Percentiles rank a stretch among this genome's conserved stretches.
These are phyloP conservation scores for Festucalex cinctus DNA, from an alignment of 2,113 vertebrate species.

Conservation along the genomic window DNA sequence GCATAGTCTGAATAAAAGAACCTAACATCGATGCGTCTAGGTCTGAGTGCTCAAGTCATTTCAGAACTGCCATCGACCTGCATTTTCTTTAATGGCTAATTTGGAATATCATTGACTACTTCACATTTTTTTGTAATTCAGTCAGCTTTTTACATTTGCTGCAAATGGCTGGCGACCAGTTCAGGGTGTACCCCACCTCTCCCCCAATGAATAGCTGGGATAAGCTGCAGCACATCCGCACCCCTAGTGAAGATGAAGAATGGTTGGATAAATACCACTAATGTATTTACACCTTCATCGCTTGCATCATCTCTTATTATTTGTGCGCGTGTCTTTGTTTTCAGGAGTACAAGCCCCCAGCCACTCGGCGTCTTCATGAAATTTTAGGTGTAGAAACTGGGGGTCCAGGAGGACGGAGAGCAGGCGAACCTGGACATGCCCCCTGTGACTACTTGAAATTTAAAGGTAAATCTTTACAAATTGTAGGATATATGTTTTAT, in stretches of 20 bases:
- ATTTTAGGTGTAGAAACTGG: conserved; percentile 92
- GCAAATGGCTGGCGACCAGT: no score
- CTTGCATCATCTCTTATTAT: neutral
- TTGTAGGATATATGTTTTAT: neutral
- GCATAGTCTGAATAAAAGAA: no score
- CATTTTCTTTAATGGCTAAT: no score
- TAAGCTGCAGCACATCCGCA: no score
- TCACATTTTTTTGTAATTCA: neutral
- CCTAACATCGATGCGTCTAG: no score
- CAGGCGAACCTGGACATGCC: conserved; percentile 88
- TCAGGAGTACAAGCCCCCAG: conserved; percentile 90
- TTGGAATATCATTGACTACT: neutral
- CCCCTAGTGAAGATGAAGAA: neutral
- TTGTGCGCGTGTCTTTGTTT: conserved; percentile 28
- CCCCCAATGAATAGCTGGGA: no score
- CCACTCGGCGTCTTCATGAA: conserved; percentile 88
- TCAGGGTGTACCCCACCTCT: no score
- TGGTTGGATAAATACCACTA: neutral
- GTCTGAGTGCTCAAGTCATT: no score
- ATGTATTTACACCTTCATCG: neutral
- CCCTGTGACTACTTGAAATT: conserved; percentile 95
- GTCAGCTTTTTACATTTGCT: no score
- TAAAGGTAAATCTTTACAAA: conserved; percentile 67
- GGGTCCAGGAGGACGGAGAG: conserved; percentile 85
- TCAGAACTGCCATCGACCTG: no score